Percentiles rank a stretch among this genome's conserved stretches.
Conservation (phyloP, 1,140 invertebrate species). For the Myzus persicae region DNA sequence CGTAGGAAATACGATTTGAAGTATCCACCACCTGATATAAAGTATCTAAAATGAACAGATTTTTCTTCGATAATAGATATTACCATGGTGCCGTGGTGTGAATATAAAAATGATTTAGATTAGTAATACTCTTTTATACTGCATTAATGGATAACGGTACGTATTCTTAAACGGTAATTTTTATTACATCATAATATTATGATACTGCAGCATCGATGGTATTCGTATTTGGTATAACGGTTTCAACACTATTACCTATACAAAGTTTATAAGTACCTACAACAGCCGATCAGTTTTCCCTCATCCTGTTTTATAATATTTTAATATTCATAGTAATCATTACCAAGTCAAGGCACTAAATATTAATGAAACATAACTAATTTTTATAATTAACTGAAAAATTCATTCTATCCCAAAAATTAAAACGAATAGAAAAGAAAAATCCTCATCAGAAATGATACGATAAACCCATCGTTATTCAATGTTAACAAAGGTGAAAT, state of each 20-base stretch:
- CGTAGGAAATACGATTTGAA: neutral
- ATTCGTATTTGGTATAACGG: neutral
- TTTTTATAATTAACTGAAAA: neutral
- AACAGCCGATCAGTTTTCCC: neutral
- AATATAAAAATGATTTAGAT: no score
- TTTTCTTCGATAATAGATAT: neutral
- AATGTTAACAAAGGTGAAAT: neutral
- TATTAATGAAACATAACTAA: neutral
- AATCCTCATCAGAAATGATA: neutral
- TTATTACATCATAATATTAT: neutral
- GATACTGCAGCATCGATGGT: neutral
- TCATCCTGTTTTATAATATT: neutral
- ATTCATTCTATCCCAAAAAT: neutral
- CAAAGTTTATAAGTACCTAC: neutral
- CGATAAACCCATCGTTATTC: neutral
- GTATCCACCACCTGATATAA: neutral
- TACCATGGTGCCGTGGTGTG: neutral
- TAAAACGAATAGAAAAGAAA: neutral
- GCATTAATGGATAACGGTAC: neutral
- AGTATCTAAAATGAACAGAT: neutral
- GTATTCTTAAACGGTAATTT: slow-evolving; percentile 18
- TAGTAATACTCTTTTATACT: neutral
- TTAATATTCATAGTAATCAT: neutral
- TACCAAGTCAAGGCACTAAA: neutral
- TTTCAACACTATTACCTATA: neutral